Base-by-base conservation (phyloP, 2,888 invertebrate genomes). In the Corythucha ciliata region DNA sequence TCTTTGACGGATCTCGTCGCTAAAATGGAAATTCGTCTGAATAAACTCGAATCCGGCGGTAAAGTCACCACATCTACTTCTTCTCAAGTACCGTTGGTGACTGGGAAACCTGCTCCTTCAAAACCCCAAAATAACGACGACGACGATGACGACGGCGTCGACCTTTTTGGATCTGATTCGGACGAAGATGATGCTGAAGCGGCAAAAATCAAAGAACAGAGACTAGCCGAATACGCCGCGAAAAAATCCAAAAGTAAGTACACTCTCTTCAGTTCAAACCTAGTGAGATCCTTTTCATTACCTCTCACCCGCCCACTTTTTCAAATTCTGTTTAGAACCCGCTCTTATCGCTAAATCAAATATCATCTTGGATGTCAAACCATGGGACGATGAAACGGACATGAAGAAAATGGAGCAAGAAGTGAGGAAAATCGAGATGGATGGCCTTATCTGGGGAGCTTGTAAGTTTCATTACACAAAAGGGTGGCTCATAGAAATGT, bases 381-480 rank as follows among this genome's bases (percentile, higher is more conserved):
- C 93, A 16, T 78, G 78, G 78, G 64, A 63, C 41, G 91, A 92
- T 71, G 91, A 92, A 69, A 94, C 94, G 29, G 87, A 96, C 63
- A 87, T 96, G 83, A 78, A 75, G 60, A 77, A 72, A 52, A 76
- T 96, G 78, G 94, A 97, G 71, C 68, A 72, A 24, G 71, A 73
- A 60, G 91, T 94, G 1, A 76, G 93, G 59, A 74, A 76, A 59
- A 82, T 97, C 59, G 66, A 67, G 55, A 76, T 76, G 58, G 93
- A 94, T 64, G 96, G 96, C 21, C 78, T 96, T 26, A 67, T 93
- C 4, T 97, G 96, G 96, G 96, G 96, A 60, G 85, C 88, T 49
- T 74, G 78, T 75, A 69, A 71, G 72, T 63, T 44, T 26, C 39
- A 24, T 21, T 24, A 34, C n/a, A 8, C n/a, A 29, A 29, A n/a